A percentile compares a stretch with the other conserved stretches of the same genome.
phyloP scores from a whole-genome alignment of 2,113 vertebrate genomes.

The Dasypus novemcinctus region DNA sequence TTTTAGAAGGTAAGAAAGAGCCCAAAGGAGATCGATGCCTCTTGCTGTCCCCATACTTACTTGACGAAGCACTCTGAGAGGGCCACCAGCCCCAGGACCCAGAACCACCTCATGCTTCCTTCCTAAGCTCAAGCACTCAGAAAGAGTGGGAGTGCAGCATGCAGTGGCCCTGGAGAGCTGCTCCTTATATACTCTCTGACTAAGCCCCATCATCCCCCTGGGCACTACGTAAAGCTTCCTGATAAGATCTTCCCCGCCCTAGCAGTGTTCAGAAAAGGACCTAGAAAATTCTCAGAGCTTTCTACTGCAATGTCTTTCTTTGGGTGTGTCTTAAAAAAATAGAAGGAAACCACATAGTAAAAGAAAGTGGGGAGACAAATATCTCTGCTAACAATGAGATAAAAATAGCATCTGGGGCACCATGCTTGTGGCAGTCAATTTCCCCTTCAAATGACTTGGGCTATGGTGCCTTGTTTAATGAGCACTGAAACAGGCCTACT shows the following conservation, averaged over 20 bases:
- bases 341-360: too few relatives aligned
- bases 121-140: background rate
- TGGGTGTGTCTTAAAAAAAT: background rate
- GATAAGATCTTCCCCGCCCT: conserved; percentile 8
- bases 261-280: background rate
- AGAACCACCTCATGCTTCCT: conserved; percentile 79
- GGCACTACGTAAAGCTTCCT: conserved; percentile 11
- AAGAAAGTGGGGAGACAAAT: background rate
- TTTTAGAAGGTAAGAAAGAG: background rate
- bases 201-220: background rate
- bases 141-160: too few relatives aligned
- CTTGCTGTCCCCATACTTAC: conserved; percentile 66
- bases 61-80: conserved; percentile 73
- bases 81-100: conserved; percentile 74
- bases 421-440: background rate
- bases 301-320: background rate
- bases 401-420: background rate
- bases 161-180: accelerated
- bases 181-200: conserved; percentile 63
- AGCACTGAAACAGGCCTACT: too few relatives aligned
- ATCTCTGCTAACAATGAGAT: background rate
- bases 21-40: too few relatives aligned
- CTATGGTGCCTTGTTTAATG: too few relatives aligned
- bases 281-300: background rate
- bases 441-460: too few relatives aligned